Evolutionary conservation across 1,140 invertebrate species (phyloP), one percentile per base, ranked within the genome.

Genomic region (Bilobella aurantiaca): DNA sequence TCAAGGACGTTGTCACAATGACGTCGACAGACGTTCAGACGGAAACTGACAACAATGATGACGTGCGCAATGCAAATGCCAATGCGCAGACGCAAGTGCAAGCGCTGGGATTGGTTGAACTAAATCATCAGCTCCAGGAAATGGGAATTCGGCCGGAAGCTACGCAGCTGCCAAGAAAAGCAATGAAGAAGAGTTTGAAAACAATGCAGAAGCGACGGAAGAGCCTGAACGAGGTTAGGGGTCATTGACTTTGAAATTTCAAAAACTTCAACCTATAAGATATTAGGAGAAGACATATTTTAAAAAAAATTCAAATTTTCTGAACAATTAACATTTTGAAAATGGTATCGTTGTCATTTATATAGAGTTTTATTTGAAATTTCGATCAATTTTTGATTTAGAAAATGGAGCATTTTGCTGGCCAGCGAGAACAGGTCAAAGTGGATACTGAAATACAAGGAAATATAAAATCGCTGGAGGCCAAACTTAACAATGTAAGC

Each of bases 101-200:
- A 12, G 34, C 34, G 18, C 34, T 42, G 8, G 34, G 34, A 42
- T 23, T 53, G 3, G 12, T 18, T 12, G 49, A 42, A 42, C n/a
- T 42, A 42, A n/a, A 8, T 42, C 37, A n/a, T 12, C 8, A 42
- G 37, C 37, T 42, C 37, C 8, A 42, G 37, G 37, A 42, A 42
- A 8, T 42, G 8, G 37, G 37, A n/a, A n/a, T 42, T 8, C 8
- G n/a, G 8, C 37, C 49, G 5, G 49, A 53, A 14, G 8, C 49
- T 12, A 16, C 49, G 14, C 12, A 23, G 21, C 49, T 53, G 8
- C 12, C 12, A 23, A 12, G 23, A 23, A 53, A 53, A 23, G 3
- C 8, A 23, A 49, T 60, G 37, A 34, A 56, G 27, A 46, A 49
- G 18, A 65, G 18, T 29, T 64, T 64, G 37, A 25, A 32, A 42